Evolutionary conservation across 2,888 invertebrate species (phyloP).

Genomic region (Cheilosia variabilis): DNA sequence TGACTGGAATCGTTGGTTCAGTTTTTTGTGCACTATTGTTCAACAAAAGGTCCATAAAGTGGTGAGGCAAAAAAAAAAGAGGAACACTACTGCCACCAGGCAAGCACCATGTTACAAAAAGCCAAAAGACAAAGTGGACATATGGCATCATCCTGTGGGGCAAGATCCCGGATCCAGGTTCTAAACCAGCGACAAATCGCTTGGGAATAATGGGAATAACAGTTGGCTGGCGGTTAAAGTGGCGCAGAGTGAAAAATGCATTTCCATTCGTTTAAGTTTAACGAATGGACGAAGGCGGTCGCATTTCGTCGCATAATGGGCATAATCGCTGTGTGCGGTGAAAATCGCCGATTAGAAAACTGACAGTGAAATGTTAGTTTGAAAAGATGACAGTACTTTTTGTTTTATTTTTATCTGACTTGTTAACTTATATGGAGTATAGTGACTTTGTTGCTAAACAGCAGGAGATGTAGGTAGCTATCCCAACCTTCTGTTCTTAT

Average conservation of each 20-base stretch:
- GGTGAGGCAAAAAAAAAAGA: background rate
- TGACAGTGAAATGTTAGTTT: conserved; percentile 27
- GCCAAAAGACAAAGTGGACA: conserved; percentile 47
- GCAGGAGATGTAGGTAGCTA: too few relatives aligned
- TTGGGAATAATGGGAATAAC: conserved; percentile 48
- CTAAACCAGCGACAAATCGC: conserved; percentile 39
- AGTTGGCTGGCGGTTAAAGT: conserved; percentile 50
- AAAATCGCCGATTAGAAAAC: conserved; percentile 13
- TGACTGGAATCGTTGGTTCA: conserved; percentile 46
- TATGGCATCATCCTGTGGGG: conserved; percentile 28
- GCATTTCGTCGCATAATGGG: conserved; percentile 24
- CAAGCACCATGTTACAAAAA: conserved; percentile 45
- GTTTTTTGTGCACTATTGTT: background rate
- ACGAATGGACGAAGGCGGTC: conserved; percentile 27
- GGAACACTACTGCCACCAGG: conserved; percentile 17
- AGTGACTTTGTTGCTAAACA: too few relatives aligned
- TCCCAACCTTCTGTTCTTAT: too few relatives aligned
- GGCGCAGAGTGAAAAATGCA: conserved; percentile 50
- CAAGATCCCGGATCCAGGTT: background rate
- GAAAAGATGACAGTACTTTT: background rate
- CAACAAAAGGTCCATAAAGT: conserved; percentile 25
- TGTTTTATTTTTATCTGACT: background rate
- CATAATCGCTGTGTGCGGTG: background rate
- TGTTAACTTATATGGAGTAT: too few relatives aligned
- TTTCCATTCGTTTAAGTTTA: conserved; percentile 62